phyloP scores from a whole-genome alignment of 2,888 invertebrate genomes.

The Ophion costatus region DNA sequence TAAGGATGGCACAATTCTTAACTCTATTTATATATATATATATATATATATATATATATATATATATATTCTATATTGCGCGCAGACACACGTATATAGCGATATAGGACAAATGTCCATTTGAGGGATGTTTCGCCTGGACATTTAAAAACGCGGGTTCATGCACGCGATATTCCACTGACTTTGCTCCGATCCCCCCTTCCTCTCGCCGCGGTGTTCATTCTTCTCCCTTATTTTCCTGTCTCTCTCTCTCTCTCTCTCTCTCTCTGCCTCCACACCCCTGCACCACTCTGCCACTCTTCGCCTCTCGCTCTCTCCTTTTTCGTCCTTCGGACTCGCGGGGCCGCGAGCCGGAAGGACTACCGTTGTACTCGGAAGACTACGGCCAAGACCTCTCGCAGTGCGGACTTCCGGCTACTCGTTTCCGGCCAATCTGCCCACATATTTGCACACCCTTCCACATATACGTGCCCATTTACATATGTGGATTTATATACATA shows the following conservation, averaged over 20 bases:
- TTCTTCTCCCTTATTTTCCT: background rate
- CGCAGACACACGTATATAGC: no score
- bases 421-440: slow-evolving; percentile 59
- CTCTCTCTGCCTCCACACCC: background rate
- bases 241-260: slow-evolving; percentile 9
- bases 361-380: slow-evolving; percentile 65
- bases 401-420: slow-evolving; percentile 59
- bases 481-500: slow-evolving; percentile 14
- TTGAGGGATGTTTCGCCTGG: background rate
- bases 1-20: no score
- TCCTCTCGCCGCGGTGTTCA: background rate
- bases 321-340: background rate
- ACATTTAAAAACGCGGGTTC: slow-evolving; percentile 27
- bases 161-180: slow-evolving; percentile 57
- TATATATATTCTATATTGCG: no score
- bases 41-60: no score
- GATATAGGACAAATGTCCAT: background rate
- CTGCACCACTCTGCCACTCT: background rate
- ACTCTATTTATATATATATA: no score
- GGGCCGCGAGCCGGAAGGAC: slow-evolving; percentile 48
- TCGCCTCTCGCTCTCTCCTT: no score
- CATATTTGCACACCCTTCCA: slow-evolving; percentile 12
- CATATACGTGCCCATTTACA: slow-evolving; percentile 10
- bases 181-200: slow-evolving; percentile 16
- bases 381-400: slow-evolving; percentile 59